These are phyloP conservation scores for Microctonus hyperodae DNA, from an alignment of 2,888 invertebrate species.

Conservation along the genomic window DNA sequence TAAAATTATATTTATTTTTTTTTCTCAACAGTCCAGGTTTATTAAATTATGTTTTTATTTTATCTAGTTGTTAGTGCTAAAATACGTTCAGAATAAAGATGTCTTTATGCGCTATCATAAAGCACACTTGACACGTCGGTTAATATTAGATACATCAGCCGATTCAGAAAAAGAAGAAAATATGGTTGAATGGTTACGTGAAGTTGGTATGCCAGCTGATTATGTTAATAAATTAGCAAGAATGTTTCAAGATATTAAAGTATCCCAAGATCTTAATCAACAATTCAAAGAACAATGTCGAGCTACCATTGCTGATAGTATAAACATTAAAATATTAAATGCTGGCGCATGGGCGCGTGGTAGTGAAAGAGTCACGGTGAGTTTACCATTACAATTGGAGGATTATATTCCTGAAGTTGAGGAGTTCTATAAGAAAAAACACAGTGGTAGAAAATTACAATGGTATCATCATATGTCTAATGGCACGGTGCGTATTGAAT, in stretches of 20 bases:
- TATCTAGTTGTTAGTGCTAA: conserved; percentile 83
- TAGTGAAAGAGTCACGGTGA: conserved; percentile 93
- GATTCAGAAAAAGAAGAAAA: conserved; percentile 99
- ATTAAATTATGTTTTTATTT: conserved; percentile 26
- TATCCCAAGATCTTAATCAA: conserved; percentile 92
- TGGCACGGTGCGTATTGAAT: conserved; percentile 80
- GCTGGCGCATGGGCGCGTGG: conserved; percentile 98
- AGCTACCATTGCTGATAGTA: conserved; percentile 84
- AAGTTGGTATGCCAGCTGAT: conserved; percentile 99
- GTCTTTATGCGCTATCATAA: conserved; percentile 99
- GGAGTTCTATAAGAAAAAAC: conserved; percentile 97
- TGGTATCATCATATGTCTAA: conserved; percentile 99
- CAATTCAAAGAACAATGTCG: conserved; percentile 83
- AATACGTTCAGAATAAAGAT: conserved; percentile 99
- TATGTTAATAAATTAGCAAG: conserved; percentile 97
- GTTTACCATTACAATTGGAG: conserved; percentile 95
- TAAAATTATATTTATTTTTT: background rate
- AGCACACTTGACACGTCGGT: conserved; percentile 92
- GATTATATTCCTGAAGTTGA: conserved; percentile 99
- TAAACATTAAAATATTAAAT: conserved; percentile 98
- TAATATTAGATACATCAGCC: conserved; percentile 97
- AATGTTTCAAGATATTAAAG: conserved; percentile 99
- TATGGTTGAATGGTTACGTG: conserved; percentile 97
- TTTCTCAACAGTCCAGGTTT: no score
- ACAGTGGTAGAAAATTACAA: conserved; percentile 95